Base-by-base conservation (phyloP, 2,113 vertebrate genomes). In the Pimephales promelas region DNA sequence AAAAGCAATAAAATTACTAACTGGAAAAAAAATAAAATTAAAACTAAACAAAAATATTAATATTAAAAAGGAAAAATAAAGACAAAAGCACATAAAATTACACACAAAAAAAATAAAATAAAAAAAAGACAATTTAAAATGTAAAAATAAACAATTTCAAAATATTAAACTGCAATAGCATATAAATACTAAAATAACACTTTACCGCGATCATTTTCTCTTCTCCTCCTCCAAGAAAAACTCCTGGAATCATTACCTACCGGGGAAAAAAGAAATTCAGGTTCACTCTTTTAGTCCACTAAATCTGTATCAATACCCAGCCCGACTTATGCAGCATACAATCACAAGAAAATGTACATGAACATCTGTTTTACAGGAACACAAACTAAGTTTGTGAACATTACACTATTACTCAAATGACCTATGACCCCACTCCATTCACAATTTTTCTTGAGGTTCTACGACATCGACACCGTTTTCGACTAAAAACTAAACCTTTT, bases 191-290 rank as follows among this genome's bases (percentile, higher is more conserved):
- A 64, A 66, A 31, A 34, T 66, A 66, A 20, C 14, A 52, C 49
- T 45, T 91, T 90, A 95, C 93, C 93, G 28, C 86, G 91, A 47
- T 93, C 92, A 49, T 89, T 93, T 11, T 93, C 92, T 92, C 93
- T 86, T 86, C 92, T 92, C 81, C 86, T 88, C 79, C 92, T 93
- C 94, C 94, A 95, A 52, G 89, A 93, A 79, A 93, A 95, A 56
- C 92, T 88, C 87, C 93, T 93, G 1, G 91, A 90, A 86, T 95
- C 93, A 85, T 92, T 93, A 62, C 93, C 94, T 95, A 72, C 5
- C 86, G 4, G 47, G 47, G 31, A 10, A 78, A 62, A n/a, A 45
- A 4, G 61, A 54, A 45, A 68, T 22, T 40, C 18, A 40, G 34
- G 22, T 68, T 36, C 5, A 20, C 8, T 4, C 31, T 68, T 40